A percentile compares a stretch with the other conserved stretches of the same genome.
phyloP scores from a whole-genome alignment of 1,140 invertebrate species.

The Oedothorax gibbosus region DNA sequence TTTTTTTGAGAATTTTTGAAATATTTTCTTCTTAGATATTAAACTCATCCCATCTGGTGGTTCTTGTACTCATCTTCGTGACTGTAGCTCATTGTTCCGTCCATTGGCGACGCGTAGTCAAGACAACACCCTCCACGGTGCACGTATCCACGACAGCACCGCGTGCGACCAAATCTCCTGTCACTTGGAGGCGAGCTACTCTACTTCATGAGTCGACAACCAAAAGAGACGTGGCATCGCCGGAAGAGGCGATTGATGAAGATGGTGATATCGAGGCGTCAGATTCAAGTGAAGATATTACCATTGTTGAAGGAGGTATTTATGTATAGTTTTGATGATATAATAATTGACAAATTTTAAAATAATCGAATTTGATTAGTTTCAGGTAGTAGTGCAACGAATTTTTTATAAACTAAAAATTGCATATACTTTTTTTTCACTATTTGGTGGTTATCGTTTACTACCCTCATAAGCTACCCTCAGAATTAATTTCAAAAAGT shows the following conservation, averaged over 20 bases:
- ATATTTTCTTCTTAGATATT: not conserved
- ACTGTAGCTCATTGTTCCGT: constrained; percentile 11
- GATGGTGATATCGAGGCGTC: constrained; percentile 15
- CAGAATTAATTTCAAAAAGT: too few species aligned
- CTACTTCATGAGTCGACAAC: constrained; percentile 20
- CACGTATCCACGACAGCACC: not conserved
- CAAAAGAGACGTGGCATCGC: not conserved
- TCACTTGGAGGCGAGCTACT: constrained; percentile 46
- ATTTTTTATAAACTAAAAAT: not conserved
- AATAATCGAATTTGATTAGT: not conserved
- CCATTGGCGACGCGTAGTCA: constrained; percentile 15
- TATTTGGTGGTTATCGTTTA: not conserved
- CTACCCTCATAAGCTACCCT: not conserved
- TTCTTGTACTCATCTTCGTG: constrained; percentile 10
- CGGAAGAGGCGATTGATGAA: not conserved
- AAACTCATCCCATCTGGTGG: not conserved
- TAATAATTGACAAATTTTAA: not conserved
- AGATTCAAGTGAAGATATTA: constrained; percentile 19
- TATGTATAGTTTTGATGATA: not conserved
- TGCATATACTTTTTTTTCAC: not conserved
- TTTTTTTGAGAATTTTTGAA: not conserved
- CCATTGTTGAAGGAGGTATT: constrained; percentile 1
- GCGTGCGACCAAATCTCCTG: constrained; percentile 13
- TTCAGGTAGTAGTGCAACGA: not conserved
- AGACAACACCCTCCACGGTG: not conserved